Base-by-base conservation (phyloP, 2,113 vertebrate genomes). In the Crotalus tigris region DNA sequence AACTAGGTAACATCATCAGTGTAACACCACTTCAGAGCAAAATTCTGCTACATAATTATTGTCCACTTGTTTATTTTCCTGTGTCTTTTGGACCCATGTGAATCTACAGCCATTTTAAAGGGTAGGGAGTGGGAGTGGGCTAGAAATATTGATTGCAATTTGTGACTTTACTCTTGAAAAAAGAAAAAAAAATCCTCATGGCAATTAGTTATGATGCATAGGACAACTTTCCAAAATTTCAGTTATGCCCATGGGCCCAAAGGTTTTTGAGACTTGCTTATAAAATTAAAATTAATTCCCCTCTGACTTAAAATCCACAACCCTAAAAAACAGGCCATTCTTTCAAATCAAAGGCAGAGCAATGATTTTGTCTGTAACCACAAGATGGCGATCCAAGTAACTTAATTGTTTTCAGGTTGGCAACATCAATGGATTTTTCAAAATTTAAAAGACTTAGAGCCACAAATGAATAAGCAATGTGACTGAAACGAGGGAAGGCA, bases 381-480 rank as follows among this genome's bases (percentile, higher is more conserved):
- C 96, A 95, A 96, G 96, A 59, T 96, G 97, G 97, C 96, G 95
- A 96, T 90, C 93, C 85, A 95, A 95, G 95, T 94, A 95, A 53
- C 29, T 64, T 90, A 88, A 92, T 15, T 10, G 93, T 61, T 11
- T 0, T 88, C 75, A 89, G n/a, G 15, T n/a, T 58, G 17, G 8
- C 53, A 29, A 91, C n/a, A 89, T 5, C 4, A 6, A 57, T 33
- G 44, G 69, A 17, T 6, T 21, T 54, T 58, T 92, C 53, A 58
- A 44, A 57, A 46, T 19, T 24, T 7, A 33, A 58, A 91, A 59
- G 44, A 58, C 44, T 26, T 86, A 24, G n/a, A 85, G 33, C 17
- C 21, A 39, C 21, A 88, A 8, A 13, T 13, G 11, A 57, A 46
- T 29, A 5, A 75, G 23, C n/a, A 33, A 55, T 29, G 51, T 1